Base-by-base conservation (phyloP, 1,140 invertebrate species). In the Microplitis demolitor region DNA sequence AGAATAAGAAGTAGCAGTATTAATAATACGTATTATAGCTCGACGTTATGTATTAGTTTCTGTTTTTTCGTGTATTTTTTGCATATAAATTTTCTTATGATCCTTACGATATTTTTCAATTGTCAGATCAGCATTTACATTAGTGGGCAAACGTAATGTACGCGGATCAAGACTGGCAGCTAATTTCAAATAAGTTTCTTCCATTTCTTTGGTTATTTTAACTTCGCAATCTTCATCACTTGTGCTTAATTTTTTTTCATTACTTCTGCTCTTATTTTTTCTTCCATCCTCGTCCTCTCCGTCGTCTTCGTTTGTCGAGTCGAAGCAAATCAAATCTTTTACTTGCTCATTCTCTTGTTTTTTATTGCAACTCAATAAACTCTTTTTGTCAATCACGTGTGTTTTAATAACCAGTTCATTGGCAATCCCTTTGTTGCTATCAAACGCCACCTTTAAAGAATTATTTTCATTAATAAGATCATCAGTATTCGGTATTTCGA, bases 111-210 rank as follows among this genome's bases (percentile, higher is more conserved):
- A 87, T 11, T 86, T 84, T 34, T 87, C 84, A 13, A 86, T 84
- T 0, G 86, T 87, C 24, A 87, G 69, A 61, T 85, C 84, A 0
- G 79, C 58, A 4, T 72, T 77, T 2, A 54, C 75, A 0, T 76
- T 64, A 14, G 66, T 78, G 2, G 83, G 68, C 1, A 86, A 58
- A 34, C 78, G 77, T 3, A 85, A 67, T 6, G 78, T 66, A 8
- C 78, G 76, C 3, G 84, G 80, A 69, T 86, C 83, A 16, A 87
- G 72, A 73, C 84, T 85, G 1, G 85, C 86, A 4, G 86, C 82
- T 13, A 87, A 71, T 72, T 86, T 87, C 31, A 86, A 63, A 78
- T 87, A 87, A 58, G 82, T 86, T 39, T 87, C 86, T 37, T 87
- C 84, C 83, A 87, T 85, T 63, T 86, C 83, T 73, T 85, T 84